A percentile compares a stretch with the other conserved stretches of the same genome.
These are phyloP conservation scores for Cheilosia vernalis DNA, from an alignment of 2,888 invertebrate species.

Conservation along the genomic window DNA sequence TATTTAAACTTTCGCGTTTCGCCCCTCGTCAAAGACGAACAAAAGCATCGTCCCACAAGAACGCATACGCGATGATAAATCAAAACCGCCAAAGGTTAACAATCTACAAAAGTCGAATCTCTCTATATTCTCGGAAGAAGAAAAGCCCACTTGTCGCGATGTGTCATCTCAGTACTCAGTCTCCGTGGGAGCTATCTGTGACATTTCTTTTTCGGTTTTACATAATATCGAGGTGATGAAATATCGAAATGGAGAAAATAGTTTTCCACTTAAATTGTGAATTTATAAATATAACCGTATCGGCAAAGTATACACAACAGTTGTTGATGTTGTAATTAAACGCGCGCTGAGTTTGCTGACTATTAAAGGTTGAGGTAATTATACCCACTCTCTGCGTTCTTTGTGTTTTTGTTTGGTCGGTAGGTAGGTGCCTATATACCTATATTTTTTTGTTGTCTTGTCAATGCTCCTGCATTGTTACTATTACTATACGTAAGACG, in stretches of 20 bases:
- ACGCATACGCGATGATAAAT: not conserved
- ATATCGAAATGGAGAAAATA: conserved; percentile 44
- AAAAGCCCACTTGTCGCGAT: conserved; percentile 13
- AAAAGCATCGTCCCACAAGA: not conserved
- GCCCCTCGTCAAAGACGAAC: not conserved
- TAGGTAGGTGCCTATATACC: no score
- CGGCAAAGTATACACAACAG: not conserved
- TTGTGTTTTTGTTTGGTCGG: conserved; percentile 15
- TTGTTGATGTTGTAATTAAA: conserved; percentile 16
- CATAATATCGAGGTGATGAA: conserved; percentile 43
- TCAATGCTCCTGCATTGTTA: conserved; percentile 49
- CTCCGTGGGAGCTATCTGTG: conserved; percentile 28
- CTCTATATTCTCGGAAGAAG: conserved; percentile 14
- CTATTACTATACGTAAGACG: no score
- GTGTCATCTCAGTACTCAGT: conserved; percentile 44
- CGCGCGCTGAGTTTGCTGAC: conserved; percentile 21
- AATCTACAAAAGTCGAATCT: conserved; percentile 26
- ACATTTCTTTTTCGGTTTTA: conserved; percentile 41
- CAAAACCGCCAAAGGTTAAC: not conserved
- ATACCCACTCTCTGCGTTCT: not conserved
- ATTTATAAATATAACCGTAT: conserved; percentile 41
- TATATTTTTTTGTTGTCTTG: conserved; percentile 51
- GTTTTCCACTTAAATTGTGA: conserved; percentile 22
- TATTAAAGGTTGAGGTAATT: conserved; percentile 9
- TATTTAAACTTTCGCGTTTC: conserved; percentile 13